phyloP scores from a whole-genome alignment of 2,888 invertebrate species.

The Orgyia antiqua region DNA sequence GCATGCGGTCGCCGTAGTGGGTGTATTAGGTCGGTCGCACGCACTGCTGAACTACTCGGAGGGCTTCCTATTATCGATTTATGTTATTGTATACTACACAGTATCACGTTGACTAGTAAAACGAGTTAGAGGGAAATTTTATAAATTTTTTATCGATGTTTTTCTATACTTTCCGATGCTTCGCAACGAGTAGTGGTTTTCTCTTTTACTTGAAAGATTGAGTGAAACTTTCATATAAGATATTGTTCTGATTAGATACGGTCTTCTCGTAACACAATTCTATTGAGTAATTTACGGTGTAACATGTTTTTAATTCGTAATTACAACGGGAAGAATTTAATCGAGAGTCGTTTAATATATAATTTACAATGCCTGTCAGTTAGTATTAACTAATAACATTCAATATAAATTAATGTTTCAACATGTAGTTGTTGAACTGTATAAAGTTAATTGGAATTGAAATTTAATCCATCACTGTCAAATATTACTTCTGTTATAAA shows the following conservation, averaged over 20 bases:
- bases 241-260: conserved; percentile 37
- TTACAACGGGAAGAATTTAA: conserved; percentile 8
- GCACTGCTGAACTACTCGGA: conserved; percentile 77
- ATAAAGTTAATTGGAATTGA: conserved; percentile 9
- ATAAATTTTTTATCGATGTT: conserved; percentile 47
- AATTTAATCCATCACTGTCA: conserved; percentile 6
- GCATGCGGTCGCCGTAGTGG: conserved; percentile 64
- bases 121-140: conserved; percentile 36
- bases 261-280: conserved; percentile 3
- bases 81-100: conserved; percentile 61
- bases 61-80: conserved; percentile 77
- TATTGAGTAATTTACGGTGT: not conserved
- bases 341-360: too few relatives aligned
- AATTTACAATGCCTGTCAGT: too few relatives aligned
- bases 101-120: conserved; percentile 34
- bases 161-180: conserved; percentile 53
- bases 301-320: conserved; percentile 11
- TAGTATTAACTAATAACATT: conserved; percentile 15
- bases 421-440: conserved; percentile 2
- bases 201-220: conserved; percentile 60
- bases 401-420: conserved; percentile 6
- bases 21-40: conserved; percentile 77
- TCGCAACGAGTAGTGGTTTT: conserved; percentile 48
- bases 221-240: conserved; percentile 58
- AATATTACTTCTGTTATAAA: too few relatives aligned